Evolutionary conservation across 2,797 vertebrate species (phyloP).

Genomic region (Hoplostethus atlanticus): DNA sequence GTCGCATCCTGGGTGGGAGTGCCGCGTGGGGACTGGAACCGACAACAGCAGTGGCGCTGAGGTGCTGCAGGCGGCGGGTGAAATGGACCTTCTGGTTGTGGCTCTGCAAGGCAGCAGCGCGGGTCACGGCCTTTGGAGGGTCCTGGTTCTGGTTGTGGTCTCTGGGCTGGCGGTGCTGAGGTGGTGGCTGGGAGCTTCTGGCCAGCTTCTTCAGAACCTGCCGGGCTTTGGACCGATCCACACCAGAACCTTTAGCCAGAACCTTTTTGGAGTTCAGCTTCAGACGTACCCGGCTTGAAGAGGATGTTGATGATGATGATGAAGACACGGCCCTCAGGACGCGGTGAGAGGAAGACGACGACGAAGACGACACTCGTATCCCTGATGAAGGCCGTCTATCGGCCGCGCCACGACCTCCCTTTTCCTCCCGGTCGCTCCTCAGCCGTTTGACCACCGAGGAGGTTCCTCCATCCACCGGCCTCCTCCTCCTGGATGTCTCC

Average conservation of each 20-base stretch:
- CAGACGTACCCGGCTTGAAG: constrained; percentile 82
- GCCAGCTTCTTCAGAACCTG: constrained; percentile 94
- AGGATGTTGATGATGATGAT: constrained; percentile 58
- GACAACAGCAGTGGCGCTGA: constrained; percentile 72
- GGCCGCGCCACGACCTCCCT: constrained; percentile 78
- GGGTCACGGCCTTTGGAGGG: constrained; percentile 67
- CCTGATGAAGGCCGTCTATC: constrained; percentile 81
- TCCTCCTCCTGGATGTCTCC: constrained; percentile 88
- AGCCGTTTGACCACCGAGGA: constrained; percentile 86
- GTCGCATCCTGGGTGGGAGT: constrained; percentile 89
- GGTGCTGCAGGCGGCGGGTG: constrained; percentile 93
- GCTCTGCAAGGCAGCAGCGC: constrained; percentile 88
- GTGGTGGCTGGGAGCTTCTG: constrained; percentile 77
- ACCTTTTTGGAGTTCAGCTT: constrained; percentile 93
- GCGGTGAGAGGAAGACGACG: constrained; percentile 67
- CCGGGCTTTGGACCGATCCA: constrained; percentile 90
- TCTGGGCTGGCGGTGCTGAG: constrained; percentile 31
- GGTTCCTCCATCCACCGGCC: constrained; percentile 74
- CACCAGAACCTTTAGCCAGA: constrained; percentile 88
- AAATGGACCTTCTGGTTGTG: constrained; percentile 95
- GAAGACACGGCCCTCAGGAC: constrained; percentile 73
- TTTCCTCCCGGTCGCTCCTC: constrained; percentile 90
- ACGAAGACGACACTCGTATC: constrained; percentile 83
- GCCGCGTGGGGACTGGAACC: constrained; percentile 46
- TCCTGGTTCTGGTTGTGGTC: constrained; percentile 45